Evolutionary conservation across 92 coral and sea anemone species (phyloP), one percentile per base, ranked within the genome.

Genomic region (Montipora capitata): DNA sequence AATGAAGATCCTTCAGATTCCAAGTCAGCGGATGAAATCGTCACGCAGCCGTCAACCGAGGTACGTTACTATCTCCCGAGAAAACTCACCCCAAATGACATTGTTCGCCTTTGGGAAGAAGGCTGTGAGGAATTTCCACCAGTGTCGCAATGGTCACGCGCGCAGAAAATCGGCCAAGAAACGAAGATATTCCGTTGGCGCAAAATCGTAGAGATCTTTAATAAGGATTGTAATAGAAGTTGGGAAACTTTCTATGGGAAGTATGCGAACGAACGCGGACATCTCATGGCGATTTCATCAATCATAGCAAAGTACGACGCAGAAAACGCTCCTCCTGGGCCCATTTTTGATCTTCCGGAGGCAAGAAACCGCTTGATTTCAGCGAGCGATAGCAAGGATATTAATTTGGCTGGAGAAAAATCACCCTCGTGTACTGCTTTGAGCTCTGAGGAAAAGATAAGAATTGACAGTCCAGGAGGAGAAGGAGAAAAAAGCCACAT

Each of bases 181-280:
- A 98, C 99, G 10, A 98, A 98, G 92, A 93, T 98, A 42, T 98
- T 98, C 78, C 98, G 99, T 35, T 98, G 99, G 99, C 96, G 93
- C 63, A 98, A 98, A 83, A 93, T 98, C 65, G 99, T 94, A 17
- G 99, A 98, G 72, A 93, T 98, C 74, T 98, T 98, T 67, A 96
- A 92, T 74, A 82, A 85, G 20, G 98, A 98, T 67, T 96, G 99
- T 63, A 78, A 89, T 39, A 92, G 98, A 35, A 89, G 80, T 48
- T 98, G 99, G 99, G 90, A 91, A 20, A 15, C 61, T 88, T 98
- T 98, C 87, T 92, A 90, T 9, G 83, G 83, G 3, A 93, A 93
- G 77, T 98, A 95, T 77, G 86, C 96, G 54, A 95, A 94, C 72
- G 99, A 96, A 20, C 95, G 93, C 58, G 96, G 98, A 7, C 92